Conservation (phyloP, 2,113 vertebrate species). For the Benitochromis conjunctus region DNA sequence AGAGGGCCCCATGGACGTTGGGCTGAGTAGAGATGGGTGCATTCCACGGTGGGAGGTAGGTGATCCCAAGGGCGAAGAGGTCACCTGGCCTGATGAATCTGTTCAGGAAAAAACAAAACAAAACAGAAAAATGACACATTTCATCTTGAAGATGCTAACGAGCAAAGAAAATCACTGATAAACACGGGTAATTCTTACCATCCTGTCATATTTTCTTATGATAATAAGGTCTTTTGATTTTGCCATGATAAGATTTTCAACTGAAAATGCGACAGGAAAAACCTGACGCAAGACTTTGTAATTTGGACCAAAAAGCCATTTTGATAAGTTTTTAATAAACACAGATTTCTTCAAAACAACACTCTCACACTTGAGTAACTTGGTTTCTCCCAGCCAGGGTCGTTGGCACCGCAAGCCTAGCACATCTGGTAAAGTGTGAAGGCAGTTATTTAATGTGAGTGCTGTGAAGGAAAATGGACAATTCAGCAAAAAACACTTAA, state of each 20-base stretch:
- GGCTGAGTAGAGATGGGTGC: constrained; percentile 86
- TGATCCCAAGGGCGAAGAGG: constrained; percentile 83
- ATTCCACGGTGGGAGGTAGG: constrained; percentile 85
- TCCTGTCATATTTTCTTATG: not conserved
- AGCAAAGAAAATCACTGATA: not conserved
- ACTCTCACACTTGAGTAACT: constrained; percentile 1
- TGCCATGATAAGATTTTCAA: not conserved
- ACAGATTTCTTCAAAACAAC: not conserved
- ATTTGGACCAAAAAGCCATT: not conserved
- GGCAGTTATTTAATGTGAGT: constrained; percentile 10
- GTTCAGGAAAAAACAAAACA: not conserved
- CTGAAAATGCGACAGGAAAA: not conserved
- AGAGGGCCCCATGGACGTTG: constrained; percentile 81
- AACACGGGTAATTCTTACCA: not conserved
- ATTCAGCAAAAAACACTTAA: not conserved
- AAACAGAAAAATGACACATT: not conserved
- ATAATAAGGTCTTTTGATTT: not conserved
- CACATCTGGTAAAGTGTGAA: constrained; percentile 48
- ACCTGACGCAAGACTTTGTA: not conserved
- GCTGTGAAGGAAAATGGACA: not conserved
- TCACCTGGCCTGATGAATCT: constrained; percentile 89
- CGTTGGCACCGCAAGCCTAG: not conserved
- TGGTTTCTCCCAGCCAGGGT: not conserved
- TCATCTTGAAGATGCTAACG: not conserved
- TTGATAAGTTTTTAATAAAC: not conserved